Evolutionary conservation across 1,140 invertebrate species (phyloP).

Genomic region (Marisa cornuarietis): DNA sequence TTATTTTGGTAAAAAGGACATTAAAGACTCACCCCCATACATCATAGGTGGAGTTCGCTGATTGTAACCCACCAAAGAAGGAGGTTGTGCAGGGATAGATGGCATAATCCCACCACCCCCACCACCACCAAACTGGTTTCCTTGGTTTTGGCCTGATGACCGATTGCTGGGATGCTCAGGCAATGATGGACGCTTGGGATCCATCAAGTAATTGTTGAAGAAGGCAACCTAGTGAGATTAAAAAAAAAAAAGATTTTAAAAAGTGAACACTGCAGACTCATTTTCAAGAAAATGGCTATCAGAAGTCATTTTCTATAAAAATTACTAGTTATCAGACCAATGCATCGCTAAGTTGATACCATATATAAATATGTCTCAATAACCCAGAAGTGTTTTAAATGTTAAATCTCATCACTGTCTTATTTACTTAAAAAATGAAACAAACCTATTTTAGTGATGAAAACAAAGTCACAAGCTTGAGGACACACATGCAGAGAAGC

Average conservation of each 20-base stretch:
- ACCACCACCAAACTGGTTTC: constrained; percentile 32
- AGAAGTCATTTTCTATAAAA: neutral
- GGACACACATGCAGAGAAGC: too few relatives aligned
- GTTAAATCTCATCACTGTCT: neutral
- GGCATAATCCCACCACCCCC: neutral
- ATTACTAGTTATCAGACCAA: too few relatives aligned
- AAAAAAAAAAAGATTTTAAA: constrained; percentile 9
- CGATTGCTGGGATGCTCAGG: constrained; percentile 84
- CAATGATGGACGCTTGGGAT: constrained; percentile 93
- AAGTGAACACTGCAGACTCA: neutral
- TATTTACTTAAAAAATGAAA: neutral
- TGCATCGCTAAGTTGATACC: too few relatives aligned
- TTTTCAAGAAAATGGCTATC: neutral
- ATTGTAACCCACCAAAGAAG: constrained; percentile 34
- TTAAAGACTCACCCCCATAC: constrained; percentile 37
- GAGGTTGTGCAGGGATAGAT: constrained; percentile 12
- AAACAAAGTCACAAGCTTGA: neutral
- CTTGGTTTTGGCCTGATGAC: constrained; percentile 28
- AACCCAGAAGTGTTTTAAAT: neutral
- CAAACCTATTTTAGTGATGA: neutral
- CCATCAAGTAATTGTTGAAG: constrained; percentile 97
- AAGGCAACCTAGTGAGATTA: constrained; percentile 73
- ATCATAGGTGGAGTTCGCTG: constrained; percentile 38
- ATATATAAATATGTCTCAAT: too few relatives aligned
- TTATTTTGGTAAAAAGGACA: neutral